Percentiles rank a stretch among this genome's conserved stretches.
These are phyloP conservation scores for Discoglossus pictus DNA, from an alignment of 2,797 vertebrate species.

Conservation along the genomic window DNA sequence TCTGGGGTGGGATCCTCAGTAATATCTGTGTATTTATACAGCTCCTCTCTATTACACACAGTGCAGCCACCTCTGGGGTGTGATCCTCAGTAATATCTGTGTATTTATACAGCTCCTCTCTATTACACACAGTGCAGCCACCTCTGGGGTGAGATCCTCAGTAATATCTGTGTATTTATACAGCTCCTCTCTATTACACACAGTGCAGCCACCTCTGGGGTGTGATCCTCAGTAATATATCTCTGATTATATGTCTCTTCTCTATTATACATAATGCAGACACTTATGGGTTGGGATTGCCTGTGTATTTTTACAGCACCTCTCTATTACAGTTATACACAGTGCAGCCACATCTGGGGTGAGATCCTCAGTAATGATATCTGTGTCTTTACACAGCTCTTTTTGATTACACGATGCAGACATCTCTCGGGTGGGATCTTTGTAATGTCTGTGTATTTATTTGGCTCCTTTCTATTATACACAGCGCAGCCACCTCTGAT, in stretches of 20 bases:
- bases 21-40: too few relatives aligned
- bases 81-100: too few relatives aligned
- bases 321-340: slow-evolving; percentile 9
- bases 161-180: too few relatives aligned
- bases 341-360: not conserved
- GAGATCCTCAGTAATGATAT: slow-evolving; percentile 9
- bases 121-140: too few relatives aligned
- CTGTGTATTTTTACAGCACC: slow-evolving; percentile 2
- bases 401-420: not conserved
- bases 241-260: not conserved
- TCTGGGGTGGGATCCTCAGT: too few relatives aligned
- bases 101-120: too few relatives aligned
- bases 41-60: too few relatives aligned
- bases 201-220: too few relatives aligned
- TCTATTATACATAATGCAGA: slow-evolving; percentile 1
- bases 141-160: too few relatives aligned
- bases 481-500: not conserved
- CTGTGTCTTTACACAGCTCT: not conserved
- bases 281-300: not conserved
- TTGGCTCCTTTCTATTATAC: slow-evolving; percentile 6
- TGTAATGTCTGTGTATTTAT: not conserved
- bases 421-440: not conserved
- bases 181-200: too few relatives aligned
- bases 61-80: too few relatives aligned
- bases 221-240: not conserved